These are phyloP conservation scores for Zosterops pallidus DNA, from an alignment of 2,113 vertebrate species.

Conservation along the genomic window DNA sequence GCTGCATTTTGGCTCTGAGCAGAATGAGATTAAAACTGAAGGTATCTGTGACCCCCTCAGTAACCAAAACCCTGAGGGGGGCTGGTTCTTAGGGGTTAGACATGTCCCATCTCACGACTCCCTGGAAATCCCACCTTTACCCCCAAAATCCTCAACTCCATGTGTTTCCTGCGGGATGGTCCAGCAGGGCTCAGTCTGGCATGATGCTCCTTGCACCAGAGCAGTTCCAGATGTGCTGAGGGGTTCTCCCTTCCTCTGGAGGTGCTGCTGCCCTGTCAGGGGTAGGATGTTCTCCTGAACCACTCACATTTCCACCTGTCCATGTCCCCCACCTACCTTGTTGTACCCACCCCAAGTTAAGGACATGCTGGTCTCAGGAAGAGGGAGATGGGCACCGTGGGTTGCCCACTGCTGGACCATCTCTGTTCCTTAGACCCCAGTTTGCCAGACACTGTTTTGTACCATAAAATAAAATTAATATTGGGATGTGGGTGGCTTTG, in stretches of 20 bases:
- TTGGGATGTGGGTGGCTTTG: background rate
- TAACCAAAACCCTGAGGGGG: too few relatives aligned
- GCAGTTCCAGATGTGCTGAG: fast-evolving
- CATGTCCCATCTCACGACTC: fast-evolving
- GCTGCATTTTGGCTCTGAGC: background rate
- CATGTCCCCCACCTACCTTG: background rate
- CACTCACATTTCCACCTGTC: background rate
- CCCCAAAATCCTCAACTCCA: fast-evolving
- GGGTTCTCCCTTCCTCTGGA: background rate
- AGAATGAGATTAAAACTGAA: background rate
- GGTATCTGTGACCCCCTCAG: background rate
- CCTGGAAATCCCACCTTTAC: background rate
- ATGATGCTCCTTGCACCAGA: fast-evolving
- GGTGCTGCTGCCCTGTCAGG: background rate
- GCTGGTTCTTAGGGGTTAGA: background rate
- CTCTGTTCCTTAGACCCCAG: background rate
- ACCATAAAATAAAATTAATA: background rate
- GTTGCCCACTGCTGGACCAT: background rate
- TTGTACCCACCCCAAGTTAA: background rate
- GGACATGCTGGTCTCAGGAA: background rate
- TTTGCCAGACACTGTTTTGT: background rate
- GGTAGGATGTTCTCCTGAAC: background rate
- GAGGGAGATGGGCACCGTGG: background rate
- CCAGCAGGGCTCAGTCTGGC: fast-evolving
- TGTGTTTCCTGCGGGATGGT: fast-evolving